Conservation (phyloP, 1,140 invertebrate species). For the Hermatobates lingyangjiaoensis region DNA sequence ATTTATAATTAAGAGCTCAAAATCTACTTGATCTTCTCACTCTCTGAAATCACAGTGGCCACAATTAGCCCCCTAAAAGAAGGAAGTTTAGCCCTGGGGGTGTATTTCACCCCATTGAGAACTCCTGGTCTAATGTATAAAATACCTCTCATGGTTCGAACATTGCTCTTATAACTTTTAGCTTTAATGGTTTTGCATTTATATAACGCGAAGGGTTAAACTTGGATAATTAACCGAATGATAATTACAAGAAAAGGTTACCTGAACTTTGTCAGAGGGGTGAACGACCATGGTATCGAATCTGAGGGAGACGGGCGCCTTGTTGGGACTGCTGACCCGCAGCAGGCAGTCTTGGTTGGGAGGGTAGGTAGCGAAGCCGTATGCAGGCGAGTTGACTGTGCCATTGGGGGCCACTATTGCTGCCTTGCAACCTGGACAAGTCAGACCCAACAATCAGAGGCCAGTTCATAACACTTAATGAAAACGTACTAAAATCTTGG, state of each 20-base stretch:
- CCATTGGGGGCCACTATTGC: slow-evolving; percentile 63
- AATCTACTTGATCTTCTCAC: too few relatives aligned
- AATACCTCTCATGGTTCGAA: too few relatives aligned
- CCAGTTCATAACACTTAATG: too few relatives aligned
- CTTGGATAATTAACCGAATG: neutral
- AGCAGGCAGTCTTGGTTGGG: slow-evolving; percentile 83
- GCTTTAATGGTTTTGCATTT: neutral
- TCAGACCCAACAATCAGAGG: too few relatives aligned
- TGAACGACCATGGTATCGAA: slow-evolving; percentile 74
- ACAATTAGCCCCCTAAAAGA: too few relatives aligned
- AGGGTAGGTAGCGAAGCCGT: slow-evolving; percentile 62
- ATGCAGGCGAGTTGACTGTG: slow-evolving; percentile 72
- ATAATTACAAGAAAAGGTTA: slow-evolving; percentile 18
- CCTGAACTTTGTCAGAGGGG: slow-evolving; percentile 67
- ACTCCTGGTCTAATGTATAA: too few relatives aligned
- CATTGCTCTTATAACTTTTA: neutral
- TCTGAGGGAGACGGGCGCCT: slow-evolving; percentile 67
- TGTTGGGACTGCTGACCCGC: slow-evolving; percentile 62
- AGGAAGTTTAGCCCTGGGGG: too few relatives aligned
- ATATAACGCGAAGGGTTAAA: neutral
- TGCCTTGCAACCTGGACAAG: slow-evolving; percentile 43
- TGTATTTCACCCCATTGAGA: too few relatives aligned
- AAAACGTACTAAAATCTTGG: too few relatives aligned
- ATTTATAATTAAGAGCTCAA: too few relatives aligned
- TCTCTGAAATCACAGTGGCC: too few relatives aligned